Conservation (phyloP, 2,797 vertebrate species). For the Nannoperca obscura region DNA sequence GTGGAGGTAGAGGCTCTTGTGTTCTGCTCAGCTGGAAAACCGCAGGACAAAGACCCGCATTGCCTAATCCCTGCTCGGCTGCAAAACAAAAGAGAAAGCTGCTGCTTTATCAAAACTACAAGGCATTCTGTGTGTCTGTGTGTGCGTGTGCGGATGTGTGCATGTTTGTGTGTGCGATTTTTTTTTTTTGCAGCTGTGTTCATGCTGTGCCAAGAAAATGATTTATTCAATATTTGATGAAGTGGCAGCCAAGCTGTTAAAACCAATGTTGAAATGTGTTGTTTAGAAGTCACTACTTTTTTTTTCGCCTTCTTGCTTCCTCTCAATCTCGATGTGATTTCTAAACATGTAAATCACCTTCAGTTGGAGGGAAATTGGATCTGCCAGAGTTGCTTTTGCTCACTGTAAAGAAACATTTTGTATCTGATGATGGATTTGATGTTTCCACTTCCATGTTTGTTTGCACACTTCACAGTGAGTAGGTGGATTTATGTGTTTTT, state of each 20-base stretch:
- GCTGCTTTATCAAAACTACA: constrained; percentile 85
- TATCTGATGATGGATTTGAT: constrained; percentile 73
- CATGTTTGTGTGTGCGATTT: constrained; percentile 44
- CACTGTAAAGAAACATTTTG: constrained; percentile 71
- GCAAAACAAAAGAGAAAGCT: constrained; percentile 86
- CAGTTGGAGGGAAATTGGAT: constrained; percentile 74
- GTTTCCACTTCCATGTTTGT: constrained; percentile 58
- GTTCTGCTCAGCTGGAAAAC: constrained; percentile 88
- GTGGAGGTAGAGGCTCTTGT: constrained; percentile 86
- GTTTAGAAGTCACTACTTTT: constrained; percentile 68
- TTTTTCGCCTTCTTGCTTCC: constrained; percentile 59
- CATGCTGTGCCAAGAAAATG: constrained; percentile 81
- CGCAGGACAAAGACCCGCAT: constrained; percentile 83
- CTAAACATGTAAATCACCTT: constrained; percentile 80
- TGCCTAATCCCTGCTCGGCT: constrained; percentile 85
- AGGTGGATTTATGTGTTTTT: constrained; percentile 58
- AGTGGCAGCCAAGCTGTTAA: constrained; percentile 83
- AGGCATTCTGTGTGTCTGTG: constrained; percentile 80
- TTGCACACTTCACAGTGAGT: constrained; percentile 46
- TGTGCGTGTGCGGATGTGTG: constrained; percentile 51
- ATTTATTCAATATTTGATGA: constrained; percentile 86
- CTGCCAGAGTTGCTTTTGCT: constrained; percentile 77
- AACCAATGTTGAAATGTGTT: constrained; percentile 78
- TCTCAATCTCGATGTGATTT: constrained; percentile 67
- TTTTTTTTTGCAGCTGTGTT: constrained; percentile 78